These are phyloP conservation scores for Silurus lanzhouensis DNA, from an alignment of 2,797 vertebrate species.

Conservation along the genomic window DNA sequence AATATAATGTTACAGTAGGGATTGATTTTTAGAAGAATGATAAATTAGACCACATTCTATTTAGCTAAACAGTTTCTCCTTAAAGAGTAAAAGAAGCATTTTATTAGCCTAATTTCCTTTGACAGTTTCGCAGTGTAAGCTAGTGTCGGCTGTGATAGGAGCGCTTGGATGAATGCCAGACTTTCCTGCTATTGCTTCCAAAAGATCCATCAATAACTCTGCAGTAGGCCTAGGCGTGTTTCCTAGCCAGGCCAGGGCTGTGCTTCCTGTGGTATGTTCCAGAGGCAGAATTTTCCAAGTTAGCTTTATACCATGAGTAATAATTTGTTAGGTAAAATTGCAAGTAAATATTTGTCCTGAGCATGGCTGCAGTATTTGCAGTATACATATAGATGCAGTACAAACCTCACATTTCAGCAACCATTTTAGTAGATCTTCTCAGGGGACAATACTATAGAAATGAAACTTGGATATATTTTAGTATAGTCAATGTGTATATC, in stretches of 20 bases:
- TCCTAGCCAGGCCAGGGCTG: not conserved
- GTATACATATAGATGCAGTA: too few relatives aligned
- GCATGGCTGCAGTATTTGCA: not conserved
- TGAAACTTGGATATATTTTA: too few relatives aligned
- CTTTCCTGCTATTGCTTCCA: conserved; percentile 29
- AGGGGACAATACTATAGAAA: too few relatives aligned
- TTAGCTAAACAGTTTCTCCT: not conserved
- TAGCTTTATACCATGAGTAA: not conserved
- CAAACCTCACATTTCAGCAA: too few relatives aligned
- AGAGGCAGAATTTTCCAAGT: not conserved
- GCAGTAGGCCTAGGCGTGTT: conserved; percentile 12
- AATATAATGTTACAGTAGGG: not conserved
- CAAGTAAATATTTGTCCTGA: not conserved
- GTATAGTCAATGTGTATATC: too few relatives aligned
- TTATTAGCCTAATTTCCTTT: conserved; percentile 23
- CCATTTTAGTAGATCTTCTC: too few relatives aligned
- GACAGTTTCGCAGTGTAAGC: conserved; percentile 24
- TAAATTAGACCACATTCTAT: not conserved
- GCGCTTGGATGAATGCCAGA: conserved; percentile 7
- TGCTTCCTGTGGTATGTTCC: not conserved
- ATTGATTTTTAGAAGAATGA: not conserved
- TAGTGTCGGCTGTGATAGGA: conserved; percentile 4
- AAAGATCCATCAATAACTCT: conserved; percentile 30
- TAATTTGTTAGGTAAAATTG: not conserved
- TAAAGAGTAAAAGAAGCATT: conserved; percentile 11